Base-by-base conservation (phyloP, 2,113 vertebrate species). In the Nothocercus julius region DNA sequence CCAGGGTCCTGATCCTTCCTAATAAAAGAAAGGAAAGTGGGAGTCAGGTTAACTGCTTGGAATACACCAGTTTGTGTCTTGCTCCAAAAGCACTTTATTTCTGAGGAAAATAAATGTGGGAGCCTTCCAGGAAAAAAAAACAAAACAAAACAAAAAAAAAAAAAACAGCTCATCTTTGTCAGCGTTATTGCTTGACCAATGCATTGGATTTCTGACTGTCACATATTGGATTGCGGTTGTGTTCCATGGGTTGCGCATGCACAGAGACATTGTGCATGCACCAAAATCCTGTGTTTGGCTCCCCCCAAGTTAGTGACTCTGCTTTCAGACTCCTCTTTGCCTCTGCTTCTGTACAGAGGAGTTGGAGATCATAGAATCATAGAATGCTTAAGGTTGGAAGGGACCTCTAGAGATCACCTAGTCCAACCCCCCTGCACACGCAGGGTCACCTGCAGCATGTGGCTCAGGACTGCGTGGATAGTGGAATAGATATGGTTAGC, bases 201-300 rank as follows among this genome's bases (percentile, higher is more conserved):
- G 59, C 87, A 68, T 44, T 66, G 76, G 4, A 22, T 76, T 70
- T 61, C n/a, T 19, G 81, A 38, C 40, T 12, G 62, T 56, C 4
- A 36, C 18, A 0, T 2, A 6, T 34, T 32, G 53, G 24, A 64
- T 18, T 61, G 21, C 24, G 24, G 4, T 10, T 42, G 45, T 21
- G 25, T 58, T 9, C 77, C 20, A 54, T 7, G 1, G 9, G 25
- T 27, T 1, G 2, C 15, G 44, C 14, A 11, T 21, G 1, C 0
- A 0, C 1, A 44, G 34, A 69, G 47, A 32, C 9, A 2, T 30
- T 61, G 75, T 15, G 13, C 32, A 42, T 44, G 25, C 15, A 0
- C 3, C 3, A 4, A 34, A 13, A 30, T 67, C 32, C 22, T 36
- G 19, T 4, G 3, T 56, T 11, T 75, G 61, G 11, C 24, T 19